Evolutionary conservation across 2,888 invertebrate species (phyloP).

Genomic region (Aspidiotus rigidus): DNA sequence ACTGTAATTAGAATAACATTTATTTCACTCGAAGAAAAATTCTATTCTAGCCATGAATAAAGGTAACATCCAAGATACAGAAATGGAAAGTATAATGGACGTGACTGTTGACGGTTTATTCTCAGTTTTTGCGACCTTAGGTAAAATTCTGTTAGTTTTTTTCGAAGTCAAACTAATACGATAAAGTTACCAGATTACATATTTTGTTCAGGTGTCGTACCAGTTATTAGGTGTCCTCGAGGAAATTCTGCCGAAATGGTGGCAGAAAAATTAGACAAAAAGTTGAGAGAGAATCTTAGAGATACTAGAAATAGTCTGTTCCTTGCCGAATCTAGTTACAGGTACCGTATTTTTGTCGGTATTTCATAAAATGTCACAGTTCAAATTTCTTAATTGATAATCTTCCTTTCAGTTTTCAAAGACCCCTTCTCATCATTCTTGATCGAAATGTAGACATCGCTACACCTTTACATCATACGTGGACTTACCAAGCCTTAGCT

Average conservation of each 20-base stretch:
- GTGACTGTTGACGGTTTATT: slow-evolving; percentile 92
- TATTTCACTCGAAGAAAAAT: slow-evolving; percentile 1
- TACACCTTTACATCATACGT: slow-evolving; percentile 96
- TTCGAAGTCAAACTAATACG: not conserved
- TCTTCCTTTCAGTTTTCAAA: slow-evolving; percentile 65
- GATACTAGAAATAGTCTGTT: slow-evolving; percentile 95
- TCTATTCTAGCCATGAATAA: slow-evolving; percentile 64
- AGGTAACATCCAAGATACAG: slow-evolving; percentile 85
- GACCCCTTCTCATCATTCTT: slow-evolving; percentile 82
- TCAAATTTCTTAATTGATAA: not conserved
- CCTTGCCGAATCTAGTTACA: slow-evolving; percentile 53
- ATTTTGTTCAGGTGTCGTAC: slow-evolving; percentile 56
- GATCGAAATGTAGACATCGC: slow-evolving; percentile 95
- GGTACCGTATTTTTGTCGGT: slow-evolving; percentile 6
- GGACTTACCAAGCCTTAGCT: slow-evolving; percentile 97
- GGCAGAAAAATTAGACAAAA: slow-evolving; percentile 91
- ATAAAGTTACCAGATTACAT: not conserved
- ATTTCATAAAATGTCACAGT: not conserved
- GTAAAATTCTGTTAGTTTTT: slow-evolving; percentile 45
- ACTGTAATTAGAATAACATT: not conserved
- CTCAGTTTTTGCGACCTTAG: slow-evolving; percentile 93
- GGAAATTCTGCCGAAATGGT: slow-evolving; percentile 99
- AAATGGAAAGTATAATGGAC: slow-evolving; percentile 91
- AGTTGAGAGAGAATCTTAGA: slow-evolving; percentile 89
- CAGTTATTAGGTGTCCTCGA: slow-evolving; percentile 83